phyloP scores from a whole-genome alignment of 2,888 invertebrate genomes.

The Sceliomorpha sp. region DNA sequence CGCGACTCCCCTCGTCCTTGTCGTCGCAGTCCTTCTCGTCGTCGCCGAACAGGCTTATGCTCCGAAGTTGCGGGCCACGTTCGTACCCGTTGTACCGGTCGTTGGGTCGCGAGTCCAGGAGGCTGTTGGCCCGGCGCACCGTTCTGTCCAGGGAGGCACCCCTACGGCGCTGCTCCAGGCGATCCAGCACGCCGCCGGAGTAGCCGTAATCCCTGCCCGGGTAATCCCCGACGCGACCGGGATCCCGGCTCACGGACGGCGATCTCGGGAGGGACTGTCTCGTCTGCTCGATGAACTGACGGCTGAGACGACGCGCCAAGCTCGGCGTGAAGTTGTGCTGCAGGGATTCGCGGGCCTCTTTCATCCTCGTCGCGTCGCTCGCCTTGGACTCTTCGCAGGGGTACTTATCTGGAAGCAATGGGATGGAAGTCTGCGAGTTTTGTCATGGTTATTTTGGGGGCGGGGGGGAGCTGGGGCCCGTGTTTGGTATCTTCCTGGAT shows the following conservation, averaged over 20 bases:
- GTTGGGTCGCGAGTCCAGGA: slow-evolving; percentile 60
- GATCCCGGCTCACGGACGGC: slow-evolving; percentile 68
- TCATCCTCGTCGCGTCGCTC: slow-evolving; percentile 55
- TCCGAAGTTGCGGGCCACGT: slow-evolving; percentile 62
- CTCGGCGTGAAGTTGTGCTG: slow-evolving; percentile 76
- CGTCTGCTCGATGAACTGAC: slow-evolving; percentile 74
- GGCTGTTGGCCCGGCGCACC: slow-evolving; percentile 71
- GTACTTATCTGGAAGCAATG: slow-evolving; percentile 67
- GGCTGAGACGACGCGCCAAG: slow-evolving; percentile 73
- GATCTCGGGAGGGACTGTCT: slow-evolving; percentile 71
- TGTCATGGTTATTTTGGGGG: too few species aligned
- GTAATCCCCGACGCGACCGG: slow-evolving; percentile 24
- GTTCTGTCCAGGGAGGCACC: slow-evolving; percentile 66
- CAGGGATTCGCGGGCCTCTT: slow-evolving; percentile 64
- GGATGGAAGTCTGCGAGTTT: slow-evolving; percentile 48
- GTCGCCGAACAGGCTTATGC: slow-evolving; percentile 73
- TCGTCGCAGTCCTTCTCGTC: slow-evolving; percentile 20
- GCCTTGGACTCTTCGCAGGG: slow-evolving; percentile 39
- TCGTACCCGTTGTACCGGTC: slow-evolving; percentile 57
- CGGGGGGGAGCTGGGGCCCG: too few species aligned
- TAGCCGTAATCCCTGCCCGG: slow-evolving; percentile 19
- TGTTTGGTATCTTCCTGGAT: too few species aligned
- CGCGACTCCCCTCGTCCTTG: too few species aligned
- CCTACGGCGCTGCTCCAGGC: slow-evolving; percentile 61
- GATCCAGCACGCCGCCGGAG: slow-evolving; percentile 59